These are phyloP conservation scores for Caerostris extrusa DNA, from an alignment of 1,140 invertebrate species.

Conservation along the genomic window DNA sequence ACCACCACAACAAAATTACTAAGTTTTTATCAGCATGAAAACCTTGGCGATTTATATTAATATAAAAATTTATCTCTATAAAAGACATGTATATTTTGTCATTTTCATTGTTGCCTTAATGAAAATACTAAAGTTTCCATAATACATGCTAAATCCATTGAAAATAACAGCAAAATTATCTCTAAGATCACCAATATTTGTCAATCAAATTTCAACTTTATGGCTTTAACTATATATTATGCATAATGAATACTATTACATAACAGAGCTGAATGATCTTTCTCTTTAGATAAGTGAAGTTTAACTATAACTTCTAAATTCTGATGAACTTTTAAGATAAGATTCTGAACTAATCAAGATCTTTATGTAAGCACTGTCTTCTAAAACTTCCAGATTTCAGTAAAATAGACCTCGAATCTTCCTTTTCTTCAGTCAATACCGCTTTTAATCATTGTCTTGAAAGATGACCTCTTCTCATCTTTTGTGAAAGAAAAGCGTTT, in stretches of 20 bases:
- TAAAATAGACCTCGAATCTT: background rate
- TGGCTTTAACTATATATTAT: too few species aligned
- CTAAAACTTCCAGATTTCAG: background rate
- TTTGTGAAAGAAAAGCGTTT: conserved; percentile 35
- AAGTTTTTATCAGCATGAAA: too few species aligned
- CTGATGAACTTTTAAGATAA: background rate
- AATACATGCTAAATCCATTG: too few species aligned
- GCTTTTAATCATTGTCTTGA: conserved; percentile 12
- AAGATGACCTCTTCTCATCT: conserved; percentile 15
- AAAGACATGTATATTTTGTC: too few species aligned
- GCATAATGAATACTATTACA: background rate
- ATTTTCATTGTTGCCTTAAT: too few species aligned
- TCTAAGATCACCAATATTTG: too few species aligned
- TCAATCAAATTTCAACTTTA: too few species aligned
- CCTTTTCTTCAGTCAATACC: background rate
- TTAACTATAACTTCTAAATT: background rate
- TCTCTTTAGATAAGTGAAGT: background rate
- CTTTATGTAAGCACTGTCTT: background rate
- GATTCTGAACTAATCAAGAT: background rate
- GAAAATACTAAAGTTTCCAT: too few species aligned
- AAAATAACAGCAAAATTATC: too few species aligned
- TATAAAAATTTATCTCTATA: too few species aligned
- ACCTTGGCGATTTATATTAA: too few species aligned
- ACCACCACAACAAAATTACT: too few species aligned
- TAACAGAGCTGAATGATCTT: background rate